These are phyloP conservation scores for Cochlearius cochlearius DNA, from an alignment of 2,113 vertebrate genomes.

Conservation along the genomic window DNA sequence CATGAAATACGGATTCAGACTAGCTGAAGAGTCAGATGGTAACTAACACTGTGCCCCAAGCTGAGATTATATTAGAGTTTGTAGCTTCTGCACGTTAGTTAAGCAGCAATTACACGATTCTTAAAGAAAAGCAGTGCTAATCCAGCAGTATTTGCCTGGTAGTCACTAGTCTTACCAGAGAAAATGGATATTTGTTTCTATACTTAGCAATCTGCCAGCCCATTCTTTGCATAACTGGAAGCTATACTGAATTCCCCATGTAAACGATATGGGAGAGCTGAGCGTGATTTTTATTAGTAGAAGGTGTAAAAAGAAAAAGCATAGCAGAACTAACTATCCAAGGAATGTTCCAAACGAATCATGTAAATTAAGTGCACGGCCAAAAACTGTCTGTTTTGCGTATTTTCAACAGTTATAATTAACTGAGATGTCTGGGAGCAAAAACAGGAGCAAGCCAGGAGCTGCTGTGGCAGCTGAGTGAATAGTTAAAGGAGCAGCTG, in stretches of 20 bases:
- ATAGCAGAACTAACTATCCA: not conserved
- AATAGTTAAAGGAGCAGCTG: conserved; percentile 4
- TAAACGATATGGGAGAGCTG: not conserved
- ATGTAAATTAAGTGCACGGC: not conserved
- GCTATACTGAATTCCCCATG: not conserved
- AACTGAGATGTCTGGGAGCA: not conserved
- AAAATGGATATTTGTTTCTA: not conserved
- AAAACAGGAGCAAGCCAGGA: not conserved
- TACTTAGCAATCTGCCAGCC: not conserved
- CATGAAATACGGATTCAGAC: not conserved
- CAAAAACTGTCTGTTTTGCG: not conserved
- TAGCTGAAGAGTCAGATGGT: not conserved
- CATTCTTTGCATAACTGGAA: conserved; percentile 13
- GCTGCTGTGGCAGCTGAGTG: conserved; percentile 32
- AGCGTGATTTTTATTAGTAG: not conserved
- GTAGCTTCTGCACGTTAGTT: not conserved
- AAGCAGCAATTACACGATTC: not conserved
- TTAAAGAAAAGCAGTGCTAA: not conserved
- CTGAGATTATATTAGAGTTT: not conserved
- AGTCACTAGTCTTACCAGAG: not conserved
- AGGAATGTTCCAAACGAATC: not conserved
- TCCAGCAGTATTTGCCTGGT: not conserved
- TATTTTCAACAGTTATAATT: conserved; percentile 5
- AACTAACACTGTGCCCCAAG: not conserved
- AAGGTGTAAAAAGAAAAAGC: not conserved